A percentile compares a stretch with the other conserved stretches of the same genome.
phyloP scores from a whole-genome alignment of 2,113 vertebrate species.

The Anseranas semipalmata region DNA sequence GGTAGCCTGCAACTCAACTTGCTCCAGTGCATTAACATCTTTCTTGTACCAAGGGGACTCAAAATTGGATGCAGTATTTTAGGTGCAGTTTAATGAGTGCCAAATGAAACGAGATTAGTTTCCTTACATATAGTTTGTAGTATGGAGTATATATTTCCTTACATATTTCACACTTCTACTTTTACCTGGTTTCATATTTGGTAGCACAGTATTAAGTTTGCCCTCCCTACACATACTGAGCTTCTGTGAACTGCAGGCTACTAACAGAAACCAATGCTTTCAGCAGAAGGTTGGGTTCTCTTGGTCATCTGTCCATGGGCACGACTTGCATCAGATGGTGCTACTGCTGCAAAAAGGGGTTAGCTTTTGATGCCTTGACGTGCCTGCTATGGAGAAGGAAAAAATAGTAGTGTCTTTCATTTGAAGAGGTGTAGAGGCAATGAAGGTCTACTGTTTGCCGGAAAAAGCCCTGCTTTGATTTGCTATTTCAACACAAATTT shows the following conservation, averaged over 20 bases:
- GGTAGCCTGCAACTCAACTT: not conserved
- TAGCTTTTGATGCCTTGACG: not conserved
- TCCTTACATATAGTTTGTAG: not conserved
- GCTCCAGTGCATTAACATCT: rapidly evolving
- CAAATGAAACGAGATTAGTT: not conserved
- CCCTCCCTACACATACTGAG: not conserved
- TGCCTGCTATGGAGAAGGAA: not conserved
- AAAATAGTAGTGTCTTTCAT: not conserved
- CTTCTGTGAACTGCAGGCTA: not conserved
- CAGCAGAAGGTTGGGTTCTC: not conserved
- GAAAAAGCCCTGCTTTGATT: not conserved
- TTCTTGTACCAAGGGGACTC: not conserved
- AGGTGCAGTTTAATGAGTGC: not conserved
- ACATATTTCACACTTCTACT: not conserved
- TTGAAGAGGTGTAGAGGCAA: not conserved
- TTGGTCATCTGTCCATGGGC: not conserved
- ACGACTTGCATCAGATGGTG: not conserved
- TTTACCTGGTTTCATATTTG: not conserved
- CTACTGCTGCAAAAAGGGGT: not conserved
- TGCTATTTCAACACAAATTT: not conserved
- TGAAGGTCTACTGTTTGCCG: not conserved
- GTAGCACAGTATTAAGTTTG: not conserved
- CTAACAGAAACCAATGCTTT: not conserved
- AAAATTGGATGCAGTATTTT: not conserved
- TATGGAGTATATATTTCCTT: rapidly evolving